Base-by-base conservation (phyloP, 1,140 invertebrate species). In the Diorhabda elongata region DNA sequence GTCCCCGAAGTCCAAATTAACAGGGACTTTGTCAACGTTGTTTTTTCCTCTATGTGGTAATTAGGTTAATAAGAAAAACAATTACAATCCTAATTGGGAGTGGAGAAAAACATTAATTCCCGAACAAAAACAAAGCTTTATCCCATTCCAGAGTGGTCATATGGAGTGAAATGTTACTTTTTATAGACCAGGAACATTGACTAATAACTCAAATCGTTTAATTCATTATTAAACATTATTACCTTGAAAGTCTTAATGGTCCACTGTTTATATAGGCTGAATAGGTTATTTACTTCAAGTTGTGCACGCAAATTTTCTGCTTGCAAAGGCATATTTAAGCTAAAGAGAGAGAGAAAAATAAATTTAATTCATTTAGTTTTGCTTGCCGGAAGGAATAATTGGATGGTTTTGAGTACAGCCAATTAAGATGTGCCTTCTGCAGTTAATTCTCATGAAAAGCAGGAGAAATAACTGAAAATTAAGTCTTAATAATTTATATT, bases 221-320 rank as follows among this genome's bases (percentile, higher is more conserved):
- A 26, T 26, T 26, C 26, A 26, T 26, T 26, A 26, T 26, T 26
- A n/a, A 52, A n/a, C 47, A 52, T 52, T 52, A n/a, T 52, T 52
- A 6, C 47, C 47, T 6, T 52, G n/a, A 52, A 52, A 52, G 47
- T n/a, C n/a, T 52, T 52, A 52, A 52, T 3, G 47, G 47, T n/a
- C 47, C 47, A 52, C 47, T 52, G n/a, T 52, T 52, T 52, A 52
- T 52, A 52, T 52, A 52, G 47, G 47, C 47, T 52, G n/a, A 52
- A 52, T 52, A 52, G 47, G 47, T 52, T 52, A n/a, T 52, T 52
- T 52, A 52, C 47, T 52, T 52, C 47, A n/a, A 52, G 47, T n/a
- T 52, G 6, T 52, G 47, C 47, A 52, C 47, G 47, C 47, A 52
- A 52, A 52, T 52, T 52, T 52, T 52, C 47, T 52, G 47, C 47